A percentile compares a stretch with the other conserved stretches of the same genome.
Evolutionary conservation across 2,113 vertebrate species (phyloP).

Genomic region (Rhadina sibilatrix): DNA sequence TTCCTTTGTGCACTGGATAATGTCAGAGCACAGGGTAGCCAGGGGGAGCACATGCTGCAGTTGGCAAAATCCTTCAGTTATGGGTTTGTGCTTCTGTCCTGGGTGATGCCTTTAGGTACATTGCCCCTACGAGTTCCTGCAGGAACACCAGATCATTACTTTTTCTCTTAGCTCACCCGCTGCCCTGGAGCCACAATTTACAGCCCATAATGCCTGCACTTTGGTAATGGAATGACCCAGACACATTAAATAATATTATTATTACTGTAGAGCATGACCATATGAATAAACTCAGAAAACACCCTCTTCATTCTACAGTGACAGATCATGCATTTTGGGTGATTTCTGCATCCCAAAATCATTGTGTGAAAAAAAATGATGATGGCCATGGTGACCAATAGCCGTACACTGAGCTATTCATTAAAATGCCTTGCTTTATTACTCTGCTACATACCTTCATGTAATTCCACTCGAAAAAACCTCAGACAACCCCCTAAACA

Average conservation of each 20-base stretch:
- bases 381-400: not conserved
- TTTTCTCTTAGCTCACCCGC: not conserved
- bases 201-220: not conserved
- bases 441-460: not conserved
- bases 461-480: not conserved
- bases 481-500: not conserved
- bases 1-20: not conserved
- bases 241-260: not conserved
- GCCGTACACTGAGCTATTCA: not conserved
- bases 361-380: not conserved
- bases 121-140: rapidly evolving
- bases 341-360: not conserved
- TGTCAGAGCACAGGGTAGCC: not conserved
- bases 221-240: slow-evolving; percentile 14
- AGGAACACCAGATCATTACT: not conserved
- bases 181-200: slow-evolving; percentile 8
- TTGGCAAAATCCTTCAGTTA: not conserved
- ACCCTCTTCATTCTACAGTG: not conserved
- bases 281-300: not conserved
- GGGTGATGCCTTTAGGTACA: not conserved
- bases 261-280: not conserved
- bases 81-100: not conserved
- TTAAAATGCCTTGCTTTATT: slow-evolving; percentile 22
- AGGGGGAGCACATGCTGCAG: not conserved
- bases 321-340: not conserved